A percentile compares a stretch with the other conserved stretches of the same genome.
Evolutionary conservation across 1,140 invertebrate genomes (phyloP).

Genomic region (Eumeta japonica): DNA sequence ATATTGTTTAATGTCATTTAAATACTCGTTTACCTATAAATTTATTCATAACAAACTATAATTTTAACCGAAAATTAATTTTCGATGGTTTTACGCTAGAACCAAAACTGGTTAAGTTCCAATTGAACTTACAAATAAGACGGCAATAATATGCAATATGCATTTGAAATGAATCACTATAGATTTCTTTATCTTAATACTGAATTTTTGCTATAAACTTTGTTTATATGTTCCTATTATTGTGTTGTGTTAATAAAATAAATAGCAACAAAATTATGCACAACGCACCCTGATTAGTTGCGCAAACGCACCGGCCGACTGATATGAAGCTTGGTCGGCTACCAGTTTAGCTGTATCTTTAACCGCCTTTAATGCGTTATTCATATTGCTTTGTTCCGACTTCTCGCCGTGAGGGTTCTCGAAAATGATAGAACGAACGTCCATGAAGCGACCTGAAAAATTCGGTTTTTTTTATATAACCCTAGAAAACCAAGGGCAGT

Average conservation of each 20-base stretch:
- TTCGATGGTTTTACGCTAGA: too few relatives aligned
- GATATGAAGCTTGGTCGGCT: slow-evolving; percentile 58
- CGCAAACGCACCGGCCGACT: slow-evolving; percentile 67
- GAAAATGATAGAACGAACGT: slow-evolving; percentile 67
- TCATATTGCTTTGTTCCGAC: slow-evolving; percentile 50
- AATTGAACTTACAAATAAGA: too few relatives aligned
- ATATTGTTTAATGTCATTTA: too few relatives aligned
- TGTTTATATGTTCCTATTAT: neutral
- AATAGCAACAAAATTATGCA: neutral
- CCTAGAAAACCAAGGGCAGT: neutral
- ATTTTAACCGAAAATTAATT: too few relatives aligned
- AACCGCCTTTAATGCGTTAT: slow-evolving; percentile 57
- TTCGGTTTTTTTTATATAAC: slow-evolving; percentile 3
- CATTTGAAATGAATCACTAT: too few relatives aligned
- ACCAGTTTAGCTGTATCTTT: slow-evolving; percentile 61
- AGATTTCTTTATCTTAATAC: too few relatives aligned
- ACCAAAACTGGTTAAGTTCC: too few relatives aligned
- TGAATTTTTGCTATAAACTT: too few relatives aligned
- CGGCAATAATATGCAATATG: too few relatives aligned
- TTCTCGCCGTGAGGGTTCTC: slow-evolving; percentile 65
- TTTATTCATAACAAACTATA: too few relatives aligned
- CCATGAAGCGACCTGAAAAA: slow-evolving; percentile 34
- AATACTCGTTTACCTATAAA: too few relatives aligned
- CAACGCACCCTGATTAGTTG: slow-evolving; percentile 62
- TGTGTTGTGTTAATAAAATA: neutral